A percentile compares a stretch with the other conserved stretches of the same genome.
phyloP scores from a whole-genome alignment of 1,140 invertebrate genomes.

The Druon quercuslanigerum region DNA sequence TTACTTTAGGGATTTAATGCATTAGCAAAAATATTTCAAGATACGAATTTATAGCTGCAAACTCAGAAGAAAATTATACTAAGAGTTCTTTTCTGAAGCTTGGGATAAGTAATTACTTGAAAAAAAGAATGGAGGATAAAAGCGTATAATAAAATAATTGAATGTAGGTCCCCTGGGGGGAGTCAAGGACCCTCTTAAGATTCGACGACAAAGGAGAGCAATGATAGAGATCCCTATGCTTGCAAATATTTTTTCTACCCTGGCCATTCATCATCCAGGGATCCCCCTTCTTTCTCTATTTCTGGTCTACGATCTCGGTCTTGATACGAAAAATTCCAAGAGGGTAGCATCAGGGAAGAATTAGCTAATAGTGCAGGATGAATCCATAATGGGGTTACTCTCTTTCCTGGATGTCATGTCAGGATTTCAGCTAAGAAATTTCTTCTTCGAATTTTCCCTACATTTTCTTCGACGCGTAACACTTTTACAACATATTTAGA shows the following conservation, averaged over 20 bases:
- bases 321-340: conserved; percentile 21
- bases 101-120: background rate
- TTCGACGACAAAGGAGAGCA: conserved; percentile 14
- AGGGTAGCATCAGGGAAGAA: conserved; percentile 66
- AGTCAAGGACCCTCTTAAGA: background rate
- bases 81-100: too few species aligned
- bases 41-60: too few species aligned
- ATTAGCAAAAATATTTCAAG: too few species aligned
- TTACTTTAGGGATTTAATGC: background rate
- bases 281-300: conserved; percentile 16
- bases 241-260: conserved; percentile 31
- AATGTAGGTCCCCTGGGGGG: background rate
- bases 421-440: conserved; percentile 65
- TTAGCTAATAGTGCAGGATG: conserved; percentile 76
- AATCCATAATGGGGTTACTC: conserved; percentile 75
- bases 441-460: conserved; percentile 2
- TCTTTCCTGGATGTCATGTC: conserved; percentile 67
- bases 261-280: conserved; percentile 19
- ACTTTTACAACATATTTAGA: too few species aligned
- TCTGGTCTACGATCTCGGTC: conserved; percentile 23
- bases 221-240: background rate
- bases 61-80: background rate
- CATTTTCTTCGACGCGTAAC: background rate
- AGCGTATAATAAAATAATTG: background rate
- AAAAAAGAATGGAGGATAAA: background rate